phyloP scores from a whole-genome alignment of 2,797 vertebrate genomes.

The Heteromormyrus szaboi region DNA sequence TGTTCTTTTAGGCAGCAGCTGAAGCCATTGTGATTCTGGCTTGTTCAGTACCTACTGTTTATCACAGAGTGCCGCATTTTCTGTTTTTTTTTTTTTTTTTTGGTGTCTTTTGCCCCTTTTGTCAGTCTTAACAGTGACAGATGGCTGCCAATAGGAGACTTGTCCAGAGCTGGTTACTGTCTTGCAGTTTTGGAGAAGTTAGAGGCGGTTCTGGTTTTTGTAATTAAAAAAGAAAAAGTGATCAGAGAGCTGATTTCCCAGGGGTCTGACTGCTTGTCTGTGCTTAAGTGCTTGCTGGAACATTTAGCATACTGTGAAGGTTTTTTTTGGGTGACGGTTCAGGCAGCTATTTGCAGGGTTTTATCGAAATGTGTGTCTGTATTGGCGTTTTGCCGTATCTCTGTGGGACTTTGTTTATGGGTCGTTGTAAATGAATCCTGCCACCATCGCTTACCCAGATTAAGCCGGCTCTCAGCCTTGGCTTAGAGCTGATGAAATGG shows the following conservation, averaged over 20 bases:
- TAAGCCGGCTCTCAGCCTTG: neutral
- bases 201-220: neutral
- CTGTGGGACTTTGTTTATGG: neutral
- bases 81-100: neutral
- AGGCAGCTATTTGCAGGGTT: neutral
- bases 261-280: neutral
- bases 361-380: neutral
- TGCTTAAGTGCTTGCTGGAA: neutral
- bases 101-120: neutral
- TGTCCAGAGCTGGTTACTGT: neutral
- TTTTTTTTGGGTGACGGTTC: neutral
- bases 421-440: neutral
- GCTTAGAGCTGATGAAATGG: neutral
- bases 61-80: neutral
- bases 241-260: neutral
- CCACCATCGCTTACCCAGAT: neutral
- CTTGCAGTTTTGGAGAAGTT: neutral
- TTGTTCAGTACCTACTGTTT: neutral
- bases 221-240: neutral
- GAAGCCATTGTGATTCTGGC: neutral
- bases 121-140: neutral
- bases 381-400: neutral
- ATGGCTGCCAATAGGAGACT: neutral
- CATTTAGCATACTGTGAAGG: neutral
- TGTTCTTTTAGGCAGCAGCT: neutral